Conservation (phyloP, 2,113 vertebrate species). For the Oryzias woworae region DNA sequence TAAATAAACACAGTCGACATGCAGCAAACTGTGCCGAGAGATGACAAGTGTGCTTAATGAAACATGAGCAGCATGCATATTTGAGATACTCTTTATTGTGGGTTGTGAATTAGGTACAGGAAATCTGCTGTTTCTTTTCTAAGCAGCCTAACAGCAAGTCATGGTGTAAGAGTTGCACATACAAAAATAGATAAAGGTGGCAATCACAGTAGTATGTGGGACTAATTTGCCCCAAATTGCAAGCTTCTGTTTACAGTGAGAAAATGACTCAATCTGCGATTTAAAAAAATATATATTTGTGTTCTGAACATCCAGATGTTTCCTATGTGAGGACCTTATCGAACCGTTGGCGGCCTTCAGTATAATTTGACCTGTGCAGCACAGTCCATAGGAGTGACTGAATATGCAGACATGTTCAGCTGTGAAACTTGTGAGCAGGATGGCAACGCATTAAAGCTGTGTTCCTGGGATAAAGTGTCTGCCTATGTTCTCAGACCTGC, state of each 20-base stretch:
- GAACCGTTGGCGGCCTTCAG: slow-evolving; percentile 39
- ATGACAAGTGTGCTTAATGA: slow-evolving; percentile 33
- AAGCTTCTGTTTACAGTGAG: slow-evolving; percentile 14
- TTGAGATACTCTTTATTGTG: slow-evolving; percentile 7
- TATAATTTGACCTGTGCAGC: slow-evolving; percentile 58
- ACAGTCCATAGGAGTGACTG: slow-evolving; percentile 59
- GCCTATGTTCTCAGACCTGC: slow-evolving; percentile 21
- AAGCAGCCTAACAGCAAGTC: not conserved
- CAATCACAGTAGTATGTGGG: slow-evolving; percentile 16
- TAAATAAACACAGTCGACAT: slow-evolving; percentile 42
- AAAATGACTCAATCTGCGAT: not conserved
- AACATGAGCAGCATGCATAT: slow-evolving; percentile 25
- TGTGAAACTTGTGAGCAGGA: slow-evolving; percentile 31
- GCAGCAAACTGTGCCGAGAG: slow-evolving; percentile 14
- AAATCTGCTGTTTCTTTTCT: not conserved
- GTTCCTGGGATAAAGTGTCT: slow-evolving; percentile 14
- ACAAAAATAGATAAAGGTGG: slow-evolving; percentile 12
- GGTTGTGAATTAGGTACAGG: not conserved
- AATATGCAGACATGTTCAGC: slow-evolving; percentile 35
- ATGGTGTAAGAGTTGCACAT: not conserved
- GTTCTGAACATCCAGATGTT: not conserved
- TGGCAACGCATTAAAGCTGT: not conserved
- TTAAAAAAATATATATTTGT: not conserved
- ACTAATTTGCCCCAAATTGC: slow-evolving; percentile 10
- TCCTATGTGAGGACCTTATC: slow-evolving; percentile 29